A percentile compares a stretch with the other conserved stretches of the same genome.
phyloP scores from a whole-genome alignment of 1,140 invertebrate genomes.

The Andrena cerasifolii region DNA sequence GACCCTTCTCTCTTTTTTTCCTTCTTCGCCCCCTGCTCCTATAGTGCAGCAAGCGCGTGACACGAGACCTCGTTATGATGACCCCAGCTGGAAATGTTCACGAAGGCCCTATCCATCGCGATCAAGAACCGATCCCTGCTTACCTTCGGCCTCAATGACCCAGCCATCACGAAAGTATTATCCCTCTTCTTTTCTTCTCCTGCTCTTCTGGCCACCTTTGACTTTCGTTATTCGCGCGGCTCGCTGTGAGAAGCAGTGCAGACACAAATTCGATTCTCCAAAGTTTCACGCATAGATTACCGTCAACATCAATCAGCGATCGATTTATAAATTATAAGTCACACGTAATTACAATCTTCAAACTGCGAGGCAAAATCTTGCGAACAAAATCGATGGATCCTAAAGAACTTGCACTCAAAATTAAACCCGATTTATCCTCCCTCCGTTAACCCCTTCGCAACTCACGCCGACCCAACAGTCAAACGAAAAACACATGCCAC shows the following conservation, averaged over 20 bases:
- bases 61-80: constrained; percentile 75
- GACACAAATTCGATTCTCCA: neutral
- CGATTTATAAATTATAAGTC: neutral
- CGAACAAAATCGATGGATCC: too few species aligned
- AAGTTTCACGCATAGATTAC: neutral
- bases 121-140: constrained; percentile 62
- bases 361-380: too few species aligned
- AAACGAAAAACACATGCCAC: too few species aligned
- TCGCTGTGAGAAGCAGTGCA: neutral
- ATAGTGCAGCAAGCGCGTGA: constrained; percentile 41
- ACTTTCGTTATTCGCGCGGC: constrained; percentile 7
- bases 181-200: constrained; percentile 21
- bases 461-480: too few species aligned
- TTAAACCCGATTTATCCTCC: too few species aligned
- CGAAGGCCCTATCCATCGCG: constrained; percentile 59
- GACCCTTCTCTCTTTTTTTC: neutral
- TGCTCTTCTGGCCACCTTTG: constrained; percentile 12
- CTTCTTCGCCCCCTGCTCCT: neutral
- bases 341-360: neutral
- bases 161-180: constrained; percentile 54
- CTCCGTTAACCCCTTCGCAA: too few species aligned
- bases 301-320: neutral
- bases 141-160: constrained; percentile 63
- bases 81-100: constrained; percentile 66
- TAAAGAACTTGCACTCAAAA: too few species aligned